Base-by-base conservation (phyloP, 2,113 vertebrate species). In the Syngnathus floridae region DNA sequence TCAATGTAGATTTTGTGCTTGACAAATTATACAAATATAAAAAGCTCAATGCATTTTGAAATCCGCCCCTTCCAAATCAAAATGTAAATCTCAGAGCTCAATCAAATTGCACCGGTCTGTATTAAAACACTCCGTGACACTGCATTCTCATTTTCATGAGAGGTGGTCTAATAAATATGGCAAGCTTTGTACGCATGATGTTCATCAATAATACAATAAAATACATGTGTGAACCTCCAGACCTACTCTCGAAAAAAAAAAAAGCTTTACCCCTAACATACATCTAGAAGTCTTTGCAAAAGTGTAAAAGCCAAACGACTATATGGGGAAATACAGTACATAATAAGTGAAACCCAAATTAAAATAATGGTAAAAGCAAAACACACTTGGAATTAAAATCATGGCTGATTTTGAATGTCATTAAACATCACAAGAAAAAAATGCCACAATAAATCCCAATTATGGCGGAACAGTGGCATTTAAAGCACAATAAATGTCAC, bases 281-380 rank as follows among this genome's bases (percentile, higher is more conserved):
- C 17, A 49, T 19, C 6, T n/a, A 8, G 16, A 1, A 9, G 16
- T 8, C 46, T 49, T 49, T 4, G 4, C 46, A 49, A 49, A 7
- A 1, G 3, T n/a, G 7, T n/a, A n/a, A 49, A 49, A 49, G 7
- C 7, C 46, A 19, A 19, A 1, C 19, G 17, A 48, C 45, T 48
- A 46, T 46, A 46, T 6, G 45, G 7, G 45, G 45, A 46, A 46
- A n/a, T n/a, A 19, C 4, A 19, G 59, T 40, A n/a, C 5, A 3
- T 12, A 38, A 38, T 82, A 84, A 82, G 73, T 22, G 46, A 77
- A 17, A 58, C 43, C 52, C 73, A 68, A 67, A 81, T 71, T 72
- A 2, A 65, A 69, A 79, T 74, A 61, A 69, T 67, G 62, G 45
- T 54, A 45, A 74, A 49, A 65, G 70, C 26, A 70, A 61, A 81